Conservation (phyloP, 2,888 invertebrate genomes). For the Drosophila subsilvestris region DNA sequence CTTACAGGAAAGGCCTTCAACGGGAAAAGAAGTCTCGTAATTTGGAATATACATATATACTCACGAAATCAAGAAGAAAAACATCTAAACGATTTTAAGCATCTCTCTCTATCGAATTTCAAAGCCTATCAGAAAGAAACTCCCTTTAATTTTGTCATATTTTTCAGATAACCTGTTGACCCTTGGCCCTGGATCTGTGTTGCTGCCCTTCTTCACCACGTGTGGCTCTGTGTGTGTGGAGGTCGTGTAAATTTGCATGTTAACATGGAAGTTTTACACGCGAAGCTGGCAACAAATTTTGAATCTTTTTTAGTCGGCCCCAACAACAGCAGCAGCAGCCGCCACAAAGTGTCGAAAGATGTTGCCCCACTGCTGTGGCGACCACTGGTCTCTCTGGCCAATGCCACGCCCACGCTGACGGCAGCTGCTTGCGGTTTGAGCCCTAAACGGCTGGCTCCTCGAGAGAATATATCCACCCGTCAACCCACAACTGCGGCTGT, state of each 20-base stretch:
- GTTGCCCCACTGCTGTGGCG: not conserved
- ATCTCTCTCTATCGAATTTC: not conserved
- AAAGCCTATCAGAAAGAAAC: not conserved
- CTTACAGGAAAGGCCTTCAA: not conserved
- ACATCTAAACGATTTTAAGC: not conserved
- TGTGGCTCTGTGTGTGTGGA: conserved; percentile 10
- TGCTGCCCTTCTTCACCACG: not conserved
- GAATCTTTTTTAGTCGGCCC: conserved; percentile 37
- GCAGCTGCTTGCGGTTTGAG: not conserved
- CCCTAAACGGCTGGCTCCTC: not conserved
- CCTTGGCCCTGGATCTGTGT: conserved; percentile 28
- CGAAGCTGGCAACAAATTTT: conserved; percentile 52
- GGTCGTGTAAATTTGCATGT: conserved; percentile 67
- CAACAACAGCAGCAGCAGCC: not conserved
- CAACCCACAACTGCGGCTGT: not conserved
- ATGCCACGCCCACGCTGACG: not conserved
- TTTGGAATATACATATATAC: not conserved
- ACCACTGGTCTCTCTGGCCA: too few relatives aligned
- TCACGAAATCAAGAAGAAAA: not conserved
- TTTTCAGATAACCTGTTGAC: conserved; percentile 50
- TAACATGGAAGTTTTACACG: conserved; percentile 67
- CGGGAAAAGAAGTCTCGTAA: not conserved
- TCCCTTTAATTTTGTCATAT: not conserved
- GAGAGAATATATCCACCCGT: conserved; percentile 8
- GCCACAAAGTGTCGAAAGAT: conserved; percentile 5